phyloP scores from a whole-genome alignment of 2,797 vertebrate genomes.

The Clarias laeviceps region DNA sequence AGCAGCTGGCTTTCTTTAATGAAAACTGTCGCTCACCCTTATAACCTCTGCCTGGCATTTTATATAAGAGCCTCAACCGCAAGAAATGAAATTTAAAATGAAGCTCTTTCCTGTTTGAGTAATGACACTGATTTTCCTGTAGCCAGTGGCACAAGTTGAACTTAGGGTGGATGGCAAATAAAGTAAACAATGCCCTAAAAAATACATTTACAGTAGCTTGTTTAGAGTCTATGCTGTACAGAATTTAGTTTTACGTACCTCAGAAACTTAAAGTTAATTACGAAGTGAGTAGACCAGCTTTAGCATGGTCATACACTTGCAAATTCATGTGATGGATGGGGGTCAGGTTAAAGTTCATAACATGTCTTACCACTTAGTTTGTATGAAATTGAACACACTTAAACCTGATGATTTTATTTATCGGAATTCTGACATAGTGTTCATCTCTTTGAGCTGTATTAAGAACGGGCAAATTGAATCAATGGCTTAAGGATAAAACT shows the following conservation, averaged over 20 bases:
- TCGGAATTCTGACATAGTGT: neutral
- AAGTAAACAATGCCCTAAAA: neutral
- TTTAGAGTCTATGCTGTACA: neutral
- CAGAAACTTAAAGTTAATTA: neutral
- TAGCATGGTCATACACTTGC: neutral
- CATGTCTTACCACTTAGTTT: neutral
- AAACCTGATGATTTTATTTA: neutral
- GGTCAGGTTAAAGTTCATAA: neutral
- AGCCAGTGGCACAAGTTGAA: neutral
- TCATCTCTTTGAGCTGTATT: neutral
- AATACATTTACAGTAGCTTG: neutral
- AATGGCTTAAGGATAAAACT: neutral
- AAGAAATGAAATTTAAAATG: constrained; percentile 14
- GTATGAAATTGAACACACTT: neutral
- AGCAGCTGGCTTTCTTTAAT: neutral
- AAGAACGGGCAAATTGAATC: neutral
- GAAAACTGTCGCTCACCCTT: neutral
- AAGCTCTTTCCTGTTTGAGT: neutral
- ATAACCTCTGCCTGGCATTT: constrained; percentile 7
- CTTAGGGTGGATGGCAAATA: neutral
- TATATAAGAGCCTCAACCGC: neutral
- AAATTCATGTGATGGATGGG: neutral
- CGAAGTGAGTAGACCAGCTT: neutral
- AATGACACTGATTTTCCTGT: neutral
- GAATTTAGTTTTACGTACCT: neutral